Percentiles rank a stretch among this genome's conserved stretches.
Evolutionary conservation across 2,797 vertebrate genomes (phyloP).

Genomic region (Pseudomugil tenellus): DNA sequence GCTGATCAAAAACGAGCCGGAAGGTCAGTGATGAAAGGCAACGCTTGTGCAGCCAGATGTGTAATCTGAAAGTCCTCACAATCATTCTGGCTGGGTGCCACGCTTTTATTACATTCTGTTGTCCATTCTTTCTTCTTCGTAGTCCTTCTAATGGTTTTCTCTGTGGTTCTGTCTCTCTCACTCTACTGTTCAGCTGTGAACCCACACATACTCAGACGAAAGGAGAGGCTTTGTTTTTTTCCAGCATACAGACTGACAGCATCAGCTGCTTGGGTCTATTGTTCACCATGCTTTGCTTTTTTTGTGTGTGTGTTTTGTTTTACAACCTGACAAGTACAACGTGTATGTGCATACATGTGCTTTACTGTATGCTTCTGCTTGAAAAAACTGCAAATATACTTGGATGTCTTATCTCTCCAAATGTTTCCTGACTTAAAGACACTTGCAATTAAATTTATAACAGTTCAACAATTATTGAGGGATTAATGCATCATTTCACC

Average conservation of each 20-base stretch:
- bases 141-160: constrained; percentile 9
- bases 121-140: constrained; percentile 8
- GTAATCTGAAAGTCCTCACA: constrained; percentile 31
- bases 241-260: constrained; percentile 61
- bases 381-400: constrained; percentile 24
- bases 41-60: constrained; percentile 47
- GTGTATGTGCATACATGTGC: constrained; percentile 10
- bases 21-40: constrained; percentile 87
- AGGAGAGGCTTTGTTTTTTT: constrained; percentile 65
- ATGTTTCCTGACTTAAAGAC: constrained; percentile 20
- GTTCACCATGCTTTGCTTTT: constrained; percentile 73
- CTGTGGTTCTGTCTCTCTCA: constrained; percentile 14
- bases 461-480: not conserved
- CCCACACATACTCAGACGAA: constrained; percentile 60
- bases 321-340: constrained; percentile 68
- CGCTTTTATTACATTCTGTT: constrained; percentile 41
- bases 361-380: constrained; percentile 2
- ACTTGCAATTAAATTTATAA: constrained; percentile 8
- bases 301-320: constrained; percentile 79
- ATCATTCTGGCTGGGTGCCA: constrained; percentile 24
- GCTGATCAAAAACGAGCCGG: constrained; percentile 98
- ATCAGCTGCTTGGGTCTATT: constrained; percentile 77
- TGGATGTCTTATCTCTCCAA: constrained; percentile 36
- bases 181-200: constrained; percentile 50
- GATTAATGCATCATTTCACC: constrained; percentile 14